phyloP scores from a whole-genome alignment of 2,797 vertebrate genomes.

The Buceros bicornis region DNA sequence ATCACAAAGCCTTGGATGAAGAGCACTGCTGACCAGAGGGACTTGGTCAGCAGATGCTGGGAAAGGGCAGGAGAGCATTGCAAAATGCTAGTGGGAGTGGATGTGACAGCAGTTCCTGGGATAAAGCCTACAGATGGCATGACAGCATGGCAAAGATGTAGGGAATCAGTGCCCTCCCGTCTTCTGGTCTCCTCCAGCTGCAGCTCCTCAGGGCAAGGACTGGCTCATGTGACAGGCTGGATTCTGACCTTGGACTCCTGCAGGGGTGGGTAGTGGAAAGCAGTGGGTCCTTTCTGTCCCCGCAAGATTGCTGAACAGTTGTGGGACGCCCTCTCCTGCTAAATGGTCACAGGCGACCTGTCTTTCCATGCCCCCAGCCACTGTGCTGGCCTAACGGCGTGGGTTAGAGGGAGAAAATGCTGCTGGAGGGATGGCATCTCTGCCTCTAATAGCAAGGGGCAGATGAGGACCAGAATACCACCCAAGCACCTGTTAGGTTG shows the following conservation, averaged over 20 bases:
- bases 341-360: neutral
- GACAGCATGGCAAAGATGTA: neutral
- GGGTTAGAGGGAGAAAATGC: neutral
- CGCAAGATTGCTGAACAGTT: neutral
- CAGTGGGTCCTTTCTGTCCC: neutral
- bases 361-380: neutral
- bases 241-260: neutral
- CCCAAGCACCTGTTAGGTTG: neutral
- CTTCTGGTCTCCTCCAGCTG: slow-evolving; percentile 3
- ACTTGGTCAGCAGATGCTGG: neutral
- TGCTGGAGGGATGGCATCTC: neutral
- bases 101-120: neutral
- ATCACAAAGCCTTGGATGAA: neutral
- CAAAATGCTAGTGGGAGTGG: neutral
- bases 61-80: slow-evolving; percentile 2
- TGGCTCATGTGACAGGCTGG: neutral
- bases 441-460: neutral
- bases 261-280: neutral
- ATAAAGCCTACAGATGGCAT: neutral
- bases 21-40: neutral
- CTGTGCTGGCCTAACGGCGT: neutral
- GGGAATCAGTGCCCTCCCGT: neutral
- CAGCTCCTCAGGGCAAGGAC: slow-evolving; percentile 10
- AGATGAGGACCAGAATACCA: neutral
- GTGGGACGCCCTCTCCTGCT: neutral